Evolutionary conservation across 2,113 vertebrate species (phyloP), one percentile per base, ranked within the genome.

Genomic region (Siniperca knerii): DNA sequence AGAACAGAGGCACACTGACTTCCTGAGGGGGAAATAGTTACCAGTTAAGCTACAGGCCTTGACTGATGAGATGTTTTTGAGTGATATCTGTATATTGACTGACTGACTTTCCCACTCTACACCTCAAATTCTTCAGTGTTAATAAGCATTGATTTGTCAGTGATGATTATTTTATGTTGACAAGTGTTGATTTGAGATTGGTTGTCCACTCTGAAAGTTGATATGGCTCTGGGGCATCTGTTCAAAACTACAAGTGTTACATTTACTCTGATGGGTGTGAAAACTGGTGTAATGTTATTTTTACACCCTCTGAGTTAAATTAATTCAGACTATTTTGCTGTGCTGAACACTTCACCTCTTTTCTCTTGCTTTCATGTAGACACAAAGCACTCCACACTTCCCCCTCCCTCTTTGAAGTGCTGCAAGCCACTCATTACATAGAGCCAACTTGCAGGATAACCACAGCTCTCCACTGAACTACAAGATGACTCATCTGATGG

Each of bases 361-460:
- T 62, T 80, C 54, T 70, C 58, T 52, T 57, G 46, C 42, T 66
- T 52, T 73, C 64, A 61, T 75, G 55, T 48, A 6, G 23, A 29
- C 37, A 35, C 40, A 60, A 40, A 60, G 52, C 29, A n/a, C 76
- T 42, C 52, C 52, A 44, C 25, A 67, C 61, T 3, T 35, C 21
- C 79, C 57, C 67, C 46, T 54, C 48, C 73, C 18, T 60, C 23
- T 1, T 33, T 2, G 16, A 44, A 73, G 29, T 16, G 64, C 55
- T 85, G 65, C 25, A 61, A 81, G 48, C 65, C n/a, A 33, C 78
- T 81, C 77, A 70, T 80, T 76, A 80, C 52, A 70, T 50, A 46
- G 25, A 44, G 55, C 64, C 55, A 29, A 73, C 75, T 25, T 57
- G 42, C 42, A 13, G 42, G 23, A 25, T 48, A 68, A 57, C 80